Evolutionary conservation across 2,113 vertebrate species (phyloP), one percentile per base, ranked within the genome.

Genomic region (Scopus umbretta): DNA sequence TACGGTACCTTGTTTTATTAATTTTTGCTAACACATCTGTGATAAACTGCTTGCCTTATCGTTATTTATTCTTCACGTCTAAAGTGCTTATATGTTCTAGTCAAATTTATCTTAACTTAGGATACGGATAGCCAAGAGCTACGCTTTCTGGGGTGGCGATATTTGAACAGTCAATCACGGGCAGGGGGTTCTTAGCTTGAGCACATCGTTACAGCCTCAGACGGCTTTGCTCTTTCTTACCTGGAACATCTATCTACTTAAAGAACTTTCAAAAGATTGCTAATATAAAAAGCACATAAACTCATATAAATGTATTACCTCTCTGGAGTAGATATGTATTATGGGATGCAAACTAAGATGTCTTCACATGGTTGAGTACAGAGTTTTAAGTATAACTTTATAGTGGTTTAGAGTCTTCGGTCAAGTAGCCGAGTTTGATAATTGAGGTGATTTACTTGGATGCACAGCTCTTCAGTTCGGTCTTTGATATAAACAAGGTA

Each of bases 91-190:
- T 13, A 5, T 29, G n/a, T 20, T 42, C 29, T 10, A 6, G 49
- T 23, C 29, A n/a, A 18, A n/a, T 11, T n/a, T 27, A 0, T 3
- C 30, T 22, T 6, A 22, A 13, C 34, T 2, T 3, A 5, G 49
- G 40, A 4, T 16, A 6, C 32, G 19, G 52, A 11, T 4, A 58
- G 32, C 25, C 30, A 5, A 13, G 30, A 70, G 70, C 43, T 78
- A 9, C 21, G 1, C 11, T 16, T 16, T 30, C 70, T 25, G 55
- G 59, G 45, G 36, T 16, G 49, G 62, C 16, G 7, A 4, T 7
- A 1, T 13, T 9, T 17, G 40, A 40, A 18, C 4, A 11, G 42
- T 12, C 23, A 4, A 5, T 22, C 22, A 1, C 0, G 4, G n/a
- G 1, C 16, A 5, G 56, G 34, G 29, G 3, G 5, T 16, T 43